These are phyloP conservation scores for Aphis craccivora DNA, from an alignment of 1,140 invertebrate species.

Conservation along the genomic window DNA sequence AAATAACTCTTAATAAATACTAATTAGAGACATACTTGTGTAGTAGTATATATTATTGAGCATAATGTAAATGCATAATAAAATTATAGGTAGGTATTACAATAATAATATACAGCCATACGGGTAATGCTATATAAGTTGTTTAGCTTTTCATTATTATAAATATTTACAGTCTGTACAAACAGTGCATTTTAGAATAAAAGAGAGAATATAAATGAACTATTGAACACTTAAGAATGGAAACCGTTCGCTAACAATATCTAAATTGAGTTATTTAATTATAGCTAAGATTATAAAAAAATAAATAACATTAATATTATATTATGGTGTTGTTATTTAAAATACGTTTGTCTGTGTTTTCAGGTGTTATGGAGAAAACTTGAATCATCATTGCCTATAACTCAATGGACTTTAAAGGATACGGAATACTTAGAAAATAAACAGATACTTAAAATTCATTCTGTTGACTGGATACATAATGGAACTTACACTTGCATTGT, in stretches of 20 bases:
- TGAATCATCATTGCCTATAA: background rate
- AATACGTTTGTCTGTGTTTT: background rate
- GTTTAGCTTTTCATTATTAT: no score
- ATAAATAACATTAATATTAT: no score
- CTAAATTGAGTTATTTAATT: background rate
- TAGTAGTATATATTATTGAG: no score
- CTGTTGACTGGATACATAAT: background rate
- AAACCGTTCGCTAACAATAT: background rate
- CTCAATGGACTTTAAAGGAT: background rate
- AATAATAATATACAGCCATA: no score
- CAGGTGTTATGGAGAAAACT: conserved; percentile 26
- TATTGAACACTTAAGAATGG: background rate
- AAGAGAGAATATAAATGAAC: background rate
- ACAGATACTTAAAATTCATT: conserved; percentile 12
- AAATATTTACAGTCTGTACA: no score
- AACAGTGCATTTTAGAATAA: background rate
- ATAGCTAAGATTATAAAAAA: background rate
- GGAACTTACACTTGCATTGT: conserved; percentile 16
- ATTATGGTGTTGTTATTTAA: background rate
- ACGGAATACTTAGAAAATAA: background rate
- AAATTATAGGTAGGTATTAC: background rate
- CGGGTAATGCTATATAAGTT: no score
- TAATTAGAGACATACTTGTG: background rate
- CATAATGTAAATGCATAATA: background rate
- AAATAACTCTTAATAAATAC: background rate